Conservation (phyloP, 2,888 invertebrate species). For the Polyommatus icarus region DNA sequence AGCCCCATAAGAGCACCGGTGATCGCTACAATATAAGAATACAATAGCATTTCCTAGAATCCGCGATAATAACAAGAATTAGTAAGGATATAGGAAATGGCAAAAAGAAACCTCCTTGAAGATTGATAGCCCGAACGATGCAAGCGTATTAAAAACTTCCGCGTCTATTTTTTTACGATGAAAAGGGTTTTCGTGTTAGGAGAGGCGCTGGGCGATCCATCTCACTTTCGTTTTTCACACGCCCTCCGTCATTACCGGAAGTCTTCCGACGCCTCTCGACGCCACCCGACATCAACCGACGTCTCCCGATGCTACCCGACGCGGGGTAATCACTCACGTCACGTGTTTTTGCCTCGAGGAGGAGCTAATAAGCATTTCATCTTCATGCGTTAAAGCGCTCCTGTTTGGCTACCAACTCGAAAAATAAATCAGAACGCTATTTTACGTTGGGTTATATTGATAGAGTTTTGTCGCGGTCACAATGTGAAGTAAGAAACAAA, state of each 20-base stretch:
- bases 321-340: constrained; percentile 1
- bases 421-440: background rate
- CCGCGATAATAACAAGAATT: too few relatives aligned
- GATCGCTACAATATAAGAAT: too few relatives aligned
- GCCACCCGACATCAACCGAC: background rate
- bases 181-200: constrained; percentile 32
- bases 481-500: too few relatives aligned
- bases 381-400: constrained; percentile 3
- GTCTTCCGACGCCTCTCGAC: background rate
- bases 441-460: background rate
- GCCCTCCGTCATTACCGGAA: background rate
- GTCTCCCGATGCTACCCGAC: background rate
- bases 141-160: background rate
- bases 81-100: too few relatives aligned
- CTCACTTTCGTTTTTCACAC: constrained; percentile 22
- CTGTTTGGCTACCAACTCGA: background rate
- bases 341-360: background rate
- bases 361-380: background rate
- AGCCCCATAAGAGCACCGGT: too few relatives aligned
- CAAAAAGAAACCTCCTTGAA: background rate
- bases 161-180: background rate
- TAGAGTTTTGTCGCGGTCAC: too few relatives aligned
- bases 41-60: too few relatives aligned
- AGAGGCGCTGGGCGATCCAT: constrained; percentile 3
- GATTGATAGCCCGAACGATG: background rate